Base-by-base conservation (phyloP, 2,797 vertebrate genomes). In the Philypnodon macrostomus region DNA sequence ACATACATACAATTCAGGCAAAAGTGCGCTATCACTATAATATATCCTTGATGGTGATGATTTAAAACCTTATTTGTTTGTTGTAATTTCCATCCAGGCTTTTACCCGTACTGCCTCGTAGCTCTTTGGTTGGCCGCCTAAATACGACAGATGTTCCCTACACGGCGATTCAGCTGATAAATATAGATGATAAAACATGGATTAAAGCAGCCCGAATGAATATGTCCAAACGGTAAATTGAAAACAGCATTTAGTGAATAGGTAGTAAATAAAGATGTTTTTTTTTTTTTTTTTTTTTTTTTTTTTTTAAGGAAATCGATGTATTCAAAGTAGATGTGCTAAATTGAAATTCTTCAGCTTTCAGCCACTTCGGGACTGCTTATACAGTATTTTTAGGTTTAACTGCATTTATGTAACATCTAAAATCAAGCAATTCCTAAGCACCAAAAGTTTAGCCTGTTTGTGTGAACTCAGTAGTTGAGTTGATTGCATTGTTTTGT, bases 51-150 rank as follows among this genome's bases (percentile, higher is more conserved):
- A 73, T 73, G 74, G 67, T 74, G 68, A 59, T 29, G 63, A 69
- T 79, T 72, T 73, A 77, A 70, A 63, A 56, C 77, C 75, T 69
- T 71, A 72, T 81, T 63, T 81, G 76, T 67, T 77, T 73, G 78
- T 75, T 67, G 75, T 83, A 70, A 73, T 60, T 77, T 77, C 55
- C 74, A 63, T 55, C 73, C 39, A n/a, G 15, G 58, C 71, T 64
- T 64, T 75, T 63, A 73, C 35, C 60, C 47, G 18, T 63, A 60
- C 45, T 29, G 13, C n/a, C 32, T 14, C 17, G 56, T 60, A 50
- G 59, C 72, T 80, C 73, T 73, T 66, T 52, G 36, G 13, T 70
- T 78, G 80, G 26, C 64, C 46, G 65, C 66, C 63, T 67, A 73
- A 77, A 63, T 63, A 73, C 73, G 63, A 85, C 66, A 67, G 70